These are phyloP conservation scores for Drosophila teissieri DNA, from an alignment of 1,140 invertebrate species.

Conservation along the genomic window DNA sequence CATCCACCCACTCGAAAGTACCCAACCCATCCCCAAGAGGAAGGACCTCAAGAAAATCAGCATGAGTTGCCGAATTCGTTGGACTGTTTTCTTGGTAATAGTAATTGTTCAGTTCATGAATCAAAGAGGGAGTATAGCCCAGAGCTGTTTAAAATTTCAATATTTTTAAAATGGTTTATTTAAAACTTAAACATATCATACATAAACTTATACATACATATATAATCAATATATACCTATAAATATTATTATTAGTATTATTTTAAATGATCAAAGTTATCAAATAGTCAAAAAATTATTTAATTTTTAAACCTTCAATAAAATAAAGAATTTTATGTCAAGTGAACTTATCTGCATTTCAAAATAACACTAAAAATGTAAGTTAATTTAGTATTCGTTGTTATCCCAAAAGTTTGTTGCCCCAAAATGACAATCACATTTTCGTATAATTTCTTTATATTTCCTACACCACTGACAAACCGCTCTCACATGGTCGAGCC, in stretches of 20 bases:
- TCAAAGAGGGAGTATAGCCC: background rate
- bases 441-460: slow-evolving; percentile 28
- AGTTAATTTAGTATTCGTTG: background rate
- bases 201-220: no score
- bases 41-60: slow-evolving; percentile 32
- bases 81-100: slow-evolving; percentile 12
- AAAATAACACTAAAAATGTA: background rate
- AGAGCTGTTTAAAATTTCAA: background rate
- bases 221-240: no score
- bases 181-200: background rate
- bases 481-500: slow-evolving; percentile 18
- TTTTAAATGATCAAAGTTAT: no score
- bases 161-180: no score
- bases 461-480: slow-evolving; percentile 9
- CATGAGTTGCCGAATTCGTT: slow-evolving; percentile 62
- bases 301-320: no score
- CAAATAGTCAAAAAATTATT: no score
- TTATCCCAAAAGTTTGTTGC: no score
- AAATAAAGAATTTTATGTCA: no score
- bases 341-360: no score
- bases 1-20: background rate
- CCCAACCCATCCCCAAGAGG: slow-evolving; percentile 1
- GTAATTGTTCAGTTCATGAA: slow-evolving; percentile 1
- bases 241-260: no score
- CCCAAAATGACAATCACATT: slow-evolving; percentile 6